A percentile compares a stretch with the other conserved stretches of the same genome.
Conservation (phyloP, 2,888 invertebrate species). For the Augochlorella aurata region DNA sequence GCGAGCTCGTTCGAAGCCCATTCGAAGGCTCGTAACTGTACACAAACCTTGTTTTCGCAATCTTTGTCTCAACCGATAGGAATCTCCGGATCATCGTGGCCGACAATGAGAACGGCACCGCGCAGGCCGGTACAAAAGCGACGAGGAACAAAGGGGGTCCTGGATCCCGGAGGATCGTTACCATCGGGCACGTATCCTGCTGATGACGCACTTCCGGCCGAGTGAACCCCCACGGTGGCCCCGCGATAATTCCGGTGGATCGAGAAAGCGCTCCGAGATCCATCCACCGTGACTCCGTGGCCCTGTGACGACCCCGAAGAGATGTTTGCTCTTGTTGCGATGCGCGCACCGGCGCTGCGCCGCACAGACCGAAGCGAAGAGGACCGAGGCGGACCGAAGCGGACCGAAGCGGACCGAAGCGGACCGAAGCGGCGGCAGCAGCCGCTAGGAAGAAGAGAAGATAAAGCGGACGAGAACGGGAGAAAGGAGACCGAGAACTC, state of each 20-base stretch:
- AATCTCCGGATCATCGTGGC: neutral
- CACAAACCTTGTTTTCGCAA: neutral
- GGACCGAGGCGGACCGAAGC: no score
- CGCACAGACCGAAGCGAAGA: no score
- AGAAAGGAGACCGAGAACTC: constrained; percentile 17
- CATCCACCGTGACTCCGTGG: constrained; percentile 77
- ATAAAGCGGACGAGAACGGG: constrained; percentile 40
- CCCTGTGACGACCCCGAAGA: constrained; percentile 79
- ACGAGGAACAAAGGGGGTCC: constrained; percentile 18
- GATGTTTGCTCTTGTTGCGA: constrained; percentile 79
- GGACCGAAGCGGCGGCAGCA: constrained; percentile 37
- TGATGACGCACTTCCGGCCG: constrained; percentile 77
- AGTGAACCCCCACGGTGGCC: constrained; percentile 72
- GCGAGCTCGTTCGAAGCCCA: no score
- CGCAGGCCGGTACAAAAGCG: neutral
- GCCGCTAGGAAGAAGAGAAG: constrained; percentile 50
- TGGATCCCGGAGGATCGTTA: constrained; percentile 52
- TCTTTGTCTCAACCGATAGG: neutral
- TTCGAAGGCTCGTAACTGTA: neutral
- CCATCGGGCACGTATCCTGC: constrained; percentile 65
- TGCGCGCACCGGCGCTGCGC: constrained; percentile 59
- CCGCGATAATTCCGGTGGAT: constrained; percentile 75
- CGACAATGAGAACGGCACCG: constrained; percentile 4
- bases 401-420: no score
- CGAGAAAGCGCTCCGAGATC: constrained; percentile 71